A percentile compares a stretch with the other conserved stretches of the same genome.
Evolutionary conservation across 2,888 invertebrate species (phyloP).

Genomic region (Luperina testacea): DNA sequence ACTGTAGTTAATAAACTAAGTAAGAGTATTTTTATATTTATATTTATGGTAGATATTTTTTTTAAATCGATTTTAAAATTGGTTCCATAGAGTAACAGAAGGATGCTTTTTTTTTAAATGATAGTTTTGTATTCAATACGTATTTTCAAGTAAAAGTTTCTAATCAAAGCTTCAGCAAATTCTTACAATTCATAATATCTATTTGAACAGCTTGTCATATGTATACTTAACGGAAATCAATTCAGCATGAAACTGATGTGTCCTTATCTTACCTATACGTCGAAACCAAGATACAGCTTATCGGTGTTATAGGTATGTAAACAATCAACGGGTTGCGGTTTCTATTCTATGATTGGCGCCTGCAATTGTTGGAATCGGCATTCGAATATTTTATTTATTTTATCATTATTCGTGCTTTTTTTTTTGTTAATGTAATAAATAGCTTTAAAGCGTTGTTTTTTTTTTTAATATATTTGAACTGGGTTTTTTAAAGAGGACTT

Average conservation of each 20-base stretch:
- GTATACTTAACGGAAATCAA: conserved; percentile 39
- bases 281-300: conserved; percentile 75
- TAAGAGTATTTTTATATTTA: neutral
- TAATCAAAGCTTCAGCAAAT: conserved; percentile 13
- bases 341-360: conserved; percentile 21
- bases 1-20: neutral
- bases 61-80: neutral
- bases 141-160: neutral
- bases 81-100: no score
- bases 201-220: conserved; percentile 29
- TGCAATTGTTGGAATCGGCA: conserved; percentile 24
- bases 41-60: neutral
- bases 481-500: neutral
- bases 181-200: conserved; percentile 26
- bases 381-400: neutral
- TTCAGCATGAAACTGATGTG: conserved; percentile 41
- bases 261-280: conserved; percentile 71
- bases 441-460: neutral
- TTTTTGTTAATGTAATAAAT: neutral
- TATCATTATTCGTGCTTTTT: neutral
- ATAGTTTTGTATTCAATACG: neutral
- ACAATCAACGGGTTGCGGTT: conserved; percentile 54
- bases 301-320: conserved; percentile 46
- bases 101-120: neutral
- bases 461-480: neutral